Evolutionary conservation across 2,888 invertebrate species (phyloP).

Genomic region (Hypomecis atomaria): DNA sequence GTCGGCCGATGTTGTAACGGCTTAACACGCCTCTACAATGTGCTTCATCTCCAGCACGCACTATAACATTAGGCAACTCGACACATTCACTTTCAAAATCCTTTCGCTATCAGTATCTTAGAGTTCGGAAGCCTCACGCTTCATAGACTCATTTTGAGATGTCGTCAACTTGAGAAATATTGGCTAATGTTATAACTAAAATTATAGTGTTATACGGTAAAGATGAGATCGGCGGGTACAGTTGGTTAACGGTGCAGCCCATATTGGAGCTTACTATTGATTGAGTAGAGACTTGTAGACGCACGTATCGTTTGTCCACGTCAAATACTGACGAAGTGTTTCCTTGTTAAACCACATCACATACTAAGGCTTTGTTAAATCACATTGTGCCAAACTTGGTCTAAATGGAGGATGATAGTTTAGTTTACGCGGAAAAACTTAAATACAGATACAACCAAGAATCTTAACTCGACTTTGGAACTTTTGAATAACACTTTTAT

Average conservation of each 20-base stretch:
- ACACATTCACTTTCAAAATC: conserved; percentile 69
- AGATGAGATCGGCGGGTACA: conserved; percentile 32
- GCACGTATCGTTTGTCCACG: conserved; percentile 30
- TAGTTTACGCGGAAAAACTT: too few relatives aligned
- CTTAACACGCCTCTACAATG: conserved; percentile 50
- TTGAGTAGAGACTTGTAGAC: conserved; percentile 19
- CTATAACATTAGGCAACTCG: conserved; percentile 53
- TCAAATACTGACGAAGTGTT: conserved; percentile 33
- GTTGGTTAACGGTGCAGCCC: conserved; percentile 39
- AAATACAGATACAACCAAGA: too few relatives aligned
- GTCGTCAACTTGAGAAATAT: not conserved
- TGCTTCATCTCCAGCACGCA: conserved; percentile 50
- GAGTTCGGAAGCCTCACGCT: conserved; percentile 11
- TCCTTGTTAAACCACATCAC: not conserved
- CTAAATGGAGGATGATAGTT: too few relatives aligned
- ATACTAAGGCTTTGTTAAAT: not conserved
- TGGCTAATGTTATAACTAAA: conserved; percentile 9
- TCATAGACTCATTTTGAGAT: not conserved
- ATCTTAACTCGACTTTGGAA: too few relatives aligned
- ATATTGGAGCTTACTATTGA: conserved; percentile 31
- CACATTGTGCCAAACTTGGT: too few relatives aligned
- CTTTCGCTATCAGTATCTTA: conserved; percentile 47
- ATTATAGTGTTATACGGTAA: conserved; percentile 36
- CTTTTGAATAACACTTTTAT: too few relatives aligned
- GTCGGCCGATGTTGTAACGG: conserved; percentile 51